Base-by-base conservation (phyloP, 2,113 vertebrate species). In the Coptodon rendalli region DNA sequence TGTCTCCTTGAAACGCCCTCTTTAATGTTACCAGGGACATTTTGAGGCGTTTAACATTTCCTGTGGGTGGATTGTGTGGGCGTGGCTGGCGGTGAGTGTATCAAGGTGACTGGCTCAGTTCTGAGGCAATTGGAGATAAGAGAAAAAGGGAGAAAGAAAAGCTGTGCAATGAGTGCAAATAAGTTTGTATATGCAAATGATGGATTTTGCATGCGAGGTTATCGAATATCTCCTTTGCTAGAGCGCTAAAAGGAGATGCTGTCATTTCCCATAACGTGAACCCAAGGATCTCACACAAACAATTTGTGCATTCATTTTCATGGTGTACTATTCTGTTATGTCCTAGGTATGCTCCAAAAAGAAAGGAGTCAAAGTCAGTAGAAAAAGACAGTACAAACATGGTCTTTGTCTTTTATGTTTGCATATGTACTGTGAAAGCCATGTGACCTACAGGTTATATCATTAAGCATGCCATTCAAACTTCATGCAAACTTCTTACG, bases 1-100 rank as follows among this genome's bases (percentile, higher is more conserved):
- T 5, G n/a, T 54, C 54, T 29, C 59, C 40, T 48, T 52, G 31
- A 59, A 24, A 5, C 2, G 22, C 13, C 43, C 59, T 38, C 14
- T 19, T 87, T 81, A 89, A 82, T 83, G 87, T 80, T 9, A 78
- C 79, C 4, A 31, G 88, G 92, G 93, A 87, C 89, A 24, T 80
- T 66, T 71, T 9, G 29, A 83, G 92, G 93, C n/a, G 84, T 59
- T 7, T 9, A 40, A 76, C 5, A 5, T 9, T 68, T 86, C 53
- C 73, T 24, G 52, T 53, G 78, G 85, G 85, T 3, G 86, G 80
- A 40, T 63, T 43, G 1, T 13, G 40, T 81, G 89, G 92, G 94
- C 29, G 84, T 88, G 87, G 68, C 61, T 10, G 59, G 14, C 9
- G 2, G 27, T 12, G 78, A 27, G 36, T 7, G 59, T 63, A 73